A percentile compares a stretch with the other conserved stretches of the same genome.
Conservation (phyloP, 2,113 vertebrate genomes). For the Ia io region DNA sequence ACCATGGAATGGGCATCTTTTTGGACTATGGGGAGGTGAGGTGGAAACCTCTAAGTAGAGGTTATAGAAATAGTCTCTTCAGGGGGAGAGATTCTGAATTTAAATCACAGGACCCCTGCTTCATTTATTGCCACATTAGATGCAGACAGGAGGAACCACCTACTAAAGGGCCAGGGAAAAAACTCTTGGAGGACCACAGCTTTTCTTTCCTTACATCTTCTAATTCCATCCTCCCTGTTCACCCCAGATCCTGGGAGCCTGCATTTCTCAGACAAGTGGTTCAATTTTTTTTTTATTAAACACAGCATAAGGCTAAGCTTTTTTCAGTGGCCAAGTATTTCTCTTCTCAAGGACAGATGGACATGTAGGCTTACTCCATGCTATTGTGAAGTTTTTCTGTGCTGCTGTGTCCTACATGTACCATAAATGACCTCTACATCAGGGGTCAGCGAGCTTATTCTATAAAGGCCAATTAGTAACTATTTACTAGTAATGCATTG, state of each 20-base stretch:
- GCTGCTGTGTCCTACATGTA: slow-evolving; percentile 15
- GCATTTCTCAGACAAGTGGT: neutral
- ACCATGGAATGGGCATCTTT: neutral
- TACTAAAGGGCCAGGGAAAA: neutral
- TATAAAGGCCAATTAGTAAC: neutral
- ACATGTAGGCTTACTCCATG: neutral
- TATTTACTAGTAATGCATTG: neutral
- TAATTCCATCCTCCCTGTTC: neutral
- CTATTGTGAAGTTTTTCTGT: slow-evolving; percentile 19
- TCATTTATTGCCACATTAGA: neutral
- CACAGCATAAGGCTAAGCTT: neutral
- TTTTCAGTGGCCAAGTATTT: neutral
- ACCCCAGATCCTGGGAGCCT: neutral
- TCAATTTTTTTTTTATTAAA: neutral
- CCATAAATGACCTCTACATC: slow-evolving; percentile 36
- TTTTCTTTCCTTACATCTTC: neutral
- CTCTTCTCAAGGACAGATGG: neutral
- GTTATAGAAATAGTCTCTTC: neutral
- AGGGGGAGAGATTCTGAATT: neutral
- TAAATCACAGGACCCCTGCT: neutral
- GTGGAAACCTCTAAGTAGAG: neutral
- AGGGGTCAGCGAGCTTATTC: neutral
- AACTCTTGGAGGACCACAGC: neutral
- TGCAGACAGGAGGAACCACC: neutral
- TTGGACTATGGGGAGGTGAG: neutral